Evolutionary conservation across 1,140 invertebrate species (phyloP).

Genomic region (Sarcophaga peregrina): DNA sequence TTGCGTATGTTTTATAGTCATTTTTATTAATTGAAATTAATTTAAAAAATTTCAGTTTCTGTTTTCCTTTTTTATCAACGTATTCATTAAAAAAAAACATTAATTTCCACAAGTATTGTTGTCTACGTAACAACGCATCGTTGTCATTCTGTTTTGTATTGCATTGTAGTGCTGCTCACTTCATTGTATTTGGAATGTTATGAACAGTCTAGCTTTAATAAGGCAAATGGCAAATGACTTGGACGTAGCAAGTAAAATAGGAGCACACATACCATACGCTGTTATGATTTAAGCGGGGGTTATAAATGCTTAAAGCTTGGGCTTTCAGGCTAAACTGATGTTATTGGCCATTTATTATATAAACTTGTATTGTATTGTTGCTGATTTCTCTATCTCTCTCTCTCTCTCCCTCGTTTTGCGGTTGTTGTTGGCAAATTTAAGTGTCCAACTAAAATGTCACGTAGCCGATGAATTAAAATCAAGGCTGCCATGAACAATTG

Average conservation of each 20-base stretch:
- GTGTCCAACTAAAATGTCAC: conserved; percentile 21
- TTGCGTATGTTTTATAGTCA: background rate
- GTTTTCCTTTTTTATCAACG: no score
- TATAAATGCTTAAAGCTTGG: background rate
- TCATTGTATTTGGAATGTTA: no score
- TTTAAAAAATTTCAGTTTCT: background rate
- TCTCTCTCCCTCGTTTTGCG: background rate
- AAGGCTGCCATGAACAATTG: background rate
- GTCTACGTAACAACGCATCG: background rate
- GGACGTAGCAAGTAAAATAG: background rate
- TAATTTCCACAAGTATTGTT: background rate
- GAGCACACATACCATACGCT: background rate
- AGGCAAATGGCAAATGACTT: background rate
- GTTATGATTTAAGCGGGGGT: background rate
- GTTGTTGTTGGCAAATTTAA: background rate
- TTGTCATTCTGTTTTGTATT: background rate
- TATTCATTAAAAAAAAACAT: conserved; percentile 17
- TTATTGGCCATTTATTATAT: background rate
- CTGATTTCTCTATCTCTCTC: no score
- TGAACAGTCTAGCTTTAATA: no score
- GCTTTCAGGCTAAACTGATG: background rate
- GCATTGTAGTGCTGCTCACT: background rate
- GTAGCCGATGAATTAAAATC: background rate
- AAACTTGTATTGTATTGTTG: no score
- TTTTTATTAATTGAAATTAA: conserved; percentile 16